A percentile compares a stretch with the other conserved stretches of the same genome.
phyloP scores from a whole-genome alignment of 2,888 invertebrate genomes.

The Harpalus rufipes region DNA sequence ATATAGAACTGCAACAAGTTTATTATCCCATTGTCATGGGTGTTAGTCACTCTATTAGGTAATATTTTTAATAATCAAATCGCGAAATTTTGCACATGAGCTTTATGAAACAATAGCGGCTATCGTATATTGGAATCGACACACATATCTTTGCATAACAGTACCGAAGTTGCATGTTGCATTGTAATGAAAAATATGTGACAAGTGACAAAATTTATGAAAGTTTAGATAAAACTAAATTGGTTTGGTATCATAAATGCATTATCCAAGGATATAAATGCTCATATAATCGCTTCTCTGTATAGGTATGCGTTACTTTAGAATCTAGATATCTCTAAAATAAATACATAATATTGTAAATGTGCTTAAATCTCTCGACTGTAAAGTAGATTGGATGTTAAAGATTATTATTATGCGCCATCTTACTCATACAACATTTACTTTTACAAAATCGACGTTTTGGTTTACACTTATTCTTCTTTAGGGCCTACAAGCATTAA shows the following conservation, averaged over 20 bases:
- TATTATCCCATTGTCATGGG: background rate
- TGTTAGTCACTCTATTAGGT: slow-evolving; percentile 32
- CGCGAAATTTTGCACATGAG: slow-evolving; percentile 38
- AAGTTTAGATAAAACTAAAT: slow-evolving; percentile 16
- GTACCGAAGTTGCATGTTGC: background rate
- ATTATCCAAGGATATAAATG: background rate
- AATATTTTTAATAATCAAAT: slow-evolving; percentile 44
- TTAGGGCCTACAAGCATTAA: too few relatives aligned
- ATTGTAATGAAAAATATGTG: slow-evolving; percentile 29
- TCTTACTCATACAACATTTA: too few relatives aligned
- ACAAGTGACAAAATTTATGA: slow-evolving; percentile 19
- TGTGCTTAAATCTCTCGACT: too few relatives aligned
- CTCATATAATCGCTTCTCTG: too few relatives aligned
- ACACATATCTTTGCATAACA: slow-evolving; percentile 31
- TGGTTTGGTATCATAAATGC: background rate
- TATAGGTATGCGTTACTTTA: too few relatives aligned
- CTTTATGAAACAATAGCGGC: slow-evolving; percentile 31
- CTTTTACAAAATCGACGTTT: too few relatives aligned
- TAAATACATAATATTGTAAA: too few relatives aligned
- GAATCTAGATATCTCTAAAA: too few relatives aligned
- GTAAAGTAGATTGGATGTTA: too few relatives aligned
- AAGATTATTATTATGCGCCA: too few relatives aligned
- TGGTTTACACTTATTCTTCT: too few relatives aligned
- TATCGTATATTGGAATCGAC: slow-evolving; percentile 18
- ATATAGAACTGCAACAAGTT: background rate